These are phyloP conservation scores for Lepidothrix coronata DNA, from an alignment of 2,113 vertebrate genomes.

Conservation along the genomic window DNA sequence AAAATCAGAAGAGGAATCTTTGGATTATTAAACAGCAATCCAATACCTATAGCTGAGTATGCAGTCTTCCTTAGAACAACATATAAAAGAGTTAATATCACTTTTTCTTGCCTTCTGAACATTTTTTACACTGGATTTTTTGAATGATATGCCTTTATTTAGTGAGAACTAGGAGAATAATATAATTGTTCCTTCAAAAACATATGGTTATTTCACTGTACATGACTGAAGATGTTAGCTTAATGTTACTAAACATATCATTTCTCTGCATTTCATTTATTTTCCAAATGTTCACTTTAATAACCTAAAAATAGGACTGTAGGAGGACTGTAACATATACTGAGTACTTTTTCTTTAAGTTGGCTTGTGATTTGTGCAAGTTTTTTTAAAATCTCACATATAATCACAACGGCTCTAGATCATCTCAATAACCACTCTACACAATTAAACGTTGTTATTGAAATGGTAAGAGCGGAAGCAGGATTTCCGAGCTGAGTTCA, in stretches of 20 bases:
- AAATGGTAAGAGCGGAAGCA: neutral
- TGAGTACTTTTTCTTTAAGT: neutral
- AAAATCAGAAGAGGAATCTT: neutral
- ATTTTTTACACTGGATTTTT: neutral
- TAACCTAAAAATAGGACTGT: neutral
- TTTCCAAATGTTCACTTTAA: neutral
- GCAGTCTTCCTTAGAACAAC: neutral
- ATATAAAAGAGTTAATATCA: neutral
- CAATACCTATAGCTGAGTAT: neutral
- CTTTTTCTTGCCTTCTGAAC: neutral
- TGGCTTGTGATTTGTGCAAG: neutral
- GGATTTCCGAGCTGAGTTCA: neutral
- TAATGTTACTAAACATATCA: neutral
- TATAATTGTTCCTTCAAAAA: neutral
- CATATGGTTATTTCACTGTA: neutral
- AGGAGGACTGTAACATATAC: neutral
- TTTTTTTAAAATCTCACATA: neutral
- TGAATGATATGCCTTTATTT: fast-evolving
- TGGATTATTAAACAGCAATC: neutral
- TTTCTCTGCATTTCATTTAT: neutral
- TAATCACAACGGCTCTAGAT: neutral
- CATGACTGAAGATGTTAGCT: neutral
- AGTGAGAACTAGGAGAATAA: neutral
- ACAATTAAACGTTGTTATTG: neutral
- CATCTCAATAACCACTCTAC: neutral